Base-by-base conservation (phyloP, 2,797 vertebrate species). In the Enteromius anoplus region DNA sequence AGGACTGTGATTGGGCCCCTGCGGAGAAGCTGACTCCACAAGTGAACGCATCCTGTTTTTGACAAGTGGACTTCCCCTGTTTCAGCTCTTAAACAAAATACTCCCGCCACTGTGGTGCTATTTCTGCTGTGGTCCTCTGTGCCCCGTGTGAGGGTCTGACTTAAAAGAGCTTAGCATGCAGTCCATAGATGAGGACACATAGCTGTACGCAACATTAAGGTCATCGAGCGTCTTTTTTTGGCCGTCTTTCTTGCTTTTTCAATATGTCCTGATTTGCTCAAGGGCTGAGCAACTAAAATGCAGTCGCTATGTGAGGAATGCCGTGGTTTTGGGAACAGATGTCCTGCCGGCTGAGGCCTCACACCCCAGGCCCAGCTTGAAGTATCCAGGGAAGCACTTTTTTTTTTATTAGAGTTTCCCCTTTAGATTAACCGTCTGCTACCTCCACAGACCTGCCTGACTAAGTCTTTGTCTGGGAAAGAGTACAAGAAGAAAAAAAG, bases 31-130 rank as follows among this genome's bases (percentile, higher is more conserved):
- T 91, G 92, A 93, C 89, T 94, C 89, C 88, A 91, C 90, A 93
- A 89, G 85, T 75, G 84, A 72, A 86, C 85, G 86, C 89, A 93
- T 95, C 93, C 93, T 94, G 93, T 94, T 94, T 93, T 94, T 93
- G 90, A 93, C 90, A 92, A 92, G 89, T 90, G 90, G 90, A 93
- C 92, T 93, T 93, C 92, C 91, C 91, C 83, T 84, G 23, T 88
- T 92, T 91, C 70, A 87, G 84, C 82, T 89, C 88, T 92, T 88
- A 88, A 91, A 87, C 88, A 85, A 86, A 90, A 88, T 80, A 86
- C 68, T 81, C 88, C 79, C 79, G 72, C 87, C 68, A 32, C 32
- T 79, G 62, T 21, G 23, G 79, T 45, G 64, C 65, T 75, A 73
- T 88, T 86, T 82, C 73, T 86, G 87, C 71, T 72, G 78, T 40